A percentile compares a stretch with the other conserved stretches of the same genome.
Conservation (phyloP, 2,113 vertebrate species). For the Callospermophilus lateralis region DNA sequence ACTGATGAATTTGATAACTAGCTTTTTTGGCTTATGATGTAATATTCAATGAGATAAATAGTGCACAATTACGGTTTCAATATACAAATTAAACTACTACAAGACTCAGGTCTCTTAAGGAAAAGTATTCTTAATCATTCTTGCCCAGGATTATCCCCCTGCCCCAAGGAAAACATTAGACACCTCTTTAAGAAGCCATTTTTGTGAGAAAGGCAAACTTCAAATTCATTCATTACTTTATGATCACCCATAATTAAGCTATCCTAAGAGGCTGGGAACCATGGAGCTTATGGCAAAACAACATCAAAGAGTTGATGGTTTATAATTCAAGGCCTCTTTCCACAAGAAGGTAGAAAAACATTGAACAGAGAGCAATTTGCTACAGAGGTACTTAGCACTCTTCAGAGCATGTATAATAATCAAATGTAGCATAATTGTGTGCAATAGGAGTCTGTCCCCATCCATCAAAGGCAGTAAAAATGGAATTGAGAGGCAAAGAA, state of each 20-base stretch:
- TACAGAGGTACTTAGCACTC: not conserved
- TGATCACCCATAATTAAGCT: not conserved
- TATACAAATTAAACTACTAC: constrained; percentile 26
- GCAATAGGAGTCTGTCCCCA: not conserved
- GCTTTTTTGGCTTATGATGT: constrained; percentile 12
- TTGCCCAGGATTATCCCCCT: not conserved
- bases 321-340: not conserved
- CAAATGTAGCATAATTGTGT: not conserved
- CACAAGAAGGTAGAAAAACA: not conserved
- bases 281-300: not conserved
- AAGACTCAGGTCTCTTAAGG: not conserved
- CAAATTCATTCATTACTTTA: not conserved
- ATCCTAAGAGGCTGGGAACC: not conserved
- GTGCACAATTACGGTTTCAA: not conserved
- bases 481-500: not conserved
- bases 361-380: not conserved
- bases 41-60: not conserved
- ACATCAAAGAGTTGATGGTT: not conserved
- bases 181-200: not conserved
- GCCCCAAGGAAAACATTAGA: not conserved
- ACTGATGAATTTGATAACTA: not conserved
- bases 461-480: not conserved
- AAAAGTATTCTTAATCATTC: not conserved
- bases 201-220: constrained; percentile 11
- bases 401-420: not conserved